phyloP scores from a whole-genome alignment of 2,113 vertebrate species.

The Pedetes capensis region DNA sequence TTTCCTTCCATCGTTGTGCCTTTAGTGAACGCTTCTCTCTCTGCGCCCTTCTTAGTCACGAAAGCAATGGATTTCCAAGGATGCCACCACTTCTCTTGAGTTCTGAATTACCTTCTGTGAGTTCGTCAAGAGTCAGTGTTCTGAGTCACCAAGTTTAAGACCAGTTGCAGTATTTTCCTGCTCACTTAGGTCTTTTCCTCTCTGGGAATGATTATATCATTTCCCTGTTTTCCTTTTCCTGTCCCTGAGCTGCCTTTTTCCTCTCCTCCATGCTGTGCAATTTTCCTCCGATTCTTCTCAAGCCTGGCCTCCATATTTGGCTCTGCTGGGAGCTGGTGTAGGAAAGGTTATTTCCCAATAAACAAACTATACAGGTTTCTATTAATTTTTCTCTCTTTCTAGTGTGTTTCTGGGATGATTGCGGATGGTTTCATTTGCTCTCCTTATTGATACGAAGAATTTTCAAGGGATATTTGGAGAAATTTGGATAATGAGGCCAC shows the following conservation, averaged over 20 bases:
- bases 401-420: not conserved
- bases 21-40: not conserved
- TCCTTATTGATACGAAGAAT: not conserved
- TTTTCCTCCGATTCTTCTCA: not conserved
- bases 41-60: rapidly evolving
- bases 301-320: rapidly evolving
- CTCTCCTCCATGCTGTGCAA: not conserved
- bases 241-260: not conserved
- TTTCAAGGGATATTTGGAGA: not conserved
- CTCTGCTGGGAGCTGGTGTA: not conserved
- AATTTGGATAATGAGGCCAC: not conserved
- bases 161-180: not conserved
- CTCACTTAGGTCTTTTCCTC: not conserved
- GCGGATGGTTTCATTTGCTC: not conserved
- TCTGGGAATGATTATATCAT: not conserved
- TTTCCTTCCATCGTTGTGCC: not conserved
- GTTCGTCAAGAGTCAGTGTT: not conserved
- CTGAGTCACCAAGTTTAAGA: not conserved
- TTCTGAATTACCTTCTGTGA: not conserved
- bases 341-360: not conserved
- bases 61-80: not conserved
- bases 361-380: not conserved
- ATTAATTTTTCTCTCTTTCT: not conserved
- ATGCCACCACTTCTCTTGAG: not conserved
- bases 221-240: no score